Percentiles rank a stretch among this genome's conserved stretches.
These are phyloP conservation scores for Peromyscus leucopus DNA, from an alignment of 2,113 vertebrate genomes.

Conservation along the genomic window DNA sequence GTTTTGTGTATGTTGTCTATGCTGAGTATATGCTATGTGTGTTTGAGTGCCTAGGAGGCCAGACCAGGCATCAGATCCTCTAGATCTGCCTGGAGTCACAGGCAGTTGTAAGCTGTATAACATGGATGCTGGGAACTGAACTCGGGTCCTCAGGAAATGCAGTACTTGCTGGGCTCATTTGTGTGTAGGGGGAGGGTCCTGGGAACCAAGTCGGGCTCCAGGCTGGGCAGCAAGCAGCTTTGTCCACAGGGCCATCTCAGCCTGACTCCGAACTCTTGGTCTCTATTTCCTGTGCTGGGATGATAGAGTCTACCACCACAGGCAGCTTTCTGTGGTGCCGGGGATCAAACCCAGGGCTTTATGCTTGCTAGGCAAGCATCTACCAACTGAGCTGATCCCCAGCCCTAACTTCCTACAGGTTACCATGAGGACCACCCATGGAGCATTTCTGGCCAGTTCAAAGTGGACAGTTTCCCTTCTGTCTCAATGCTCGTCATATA, in stretches of 20 bases:
- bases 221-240: neutral
- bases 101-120: neutral
- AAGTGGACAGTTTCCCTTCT: neutral
- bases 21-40: neutral
- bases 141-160: neutral
- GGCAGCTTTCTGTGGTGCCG: neutral
- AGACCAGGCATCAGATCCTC: neutral
- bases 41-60: neutral
- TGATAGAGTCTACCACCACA: neutral
- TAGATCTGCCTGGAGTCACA: neutral
- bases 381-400: neutral
- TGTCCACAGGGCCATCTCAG: neutral
- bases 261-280: neutral
- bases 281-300: neutral
- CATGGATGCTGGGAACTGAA: neutral
- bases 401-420: neutral
- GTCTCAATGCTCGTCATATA: neutral
- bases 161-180: neutral
- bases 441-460: neutral
- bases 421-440: accelerated
- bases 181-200: neutral
- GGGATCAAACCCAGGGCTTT: neutral
- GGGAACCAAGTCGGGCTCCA: neutral
- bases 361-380: neutral
- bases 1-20: neutral